phyloP scores from a whole-genome alignment of 2,797 vertebrate genomes.

The Leuciscus waleckii region DNA sequence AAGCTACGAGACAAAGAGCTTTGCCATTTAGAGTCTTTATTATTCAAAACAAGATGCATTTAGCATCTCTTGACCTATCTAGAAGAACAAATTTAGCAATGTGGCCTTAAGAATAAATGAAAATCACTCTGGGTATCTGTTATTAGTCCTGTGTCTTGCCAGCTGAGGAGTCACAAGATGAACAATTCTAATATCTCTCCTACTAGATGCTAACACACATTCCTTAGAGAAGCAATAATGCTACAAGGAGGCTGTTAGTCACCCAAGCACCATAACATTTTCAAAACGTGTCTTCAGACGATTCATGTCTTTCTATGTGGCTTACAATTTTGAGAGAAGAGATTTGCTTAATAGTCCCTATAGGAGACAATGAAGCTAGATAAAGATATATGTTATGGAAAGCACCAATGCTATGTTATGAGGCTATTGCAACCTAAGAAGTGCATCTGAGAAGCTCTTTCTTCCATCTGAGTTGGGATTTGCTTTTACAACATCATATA shows the following conservation, averaged over 20 bases:
- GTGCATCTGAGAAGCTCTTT: not conserved
- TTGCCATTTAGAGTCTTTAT: not conserved
- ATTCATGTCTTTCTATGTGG: not conserved
- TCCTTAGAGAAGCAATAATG: slow-evolving; percentile 40
- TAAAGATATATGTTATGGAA: not conserved
- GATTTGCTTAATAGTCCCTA: slow-evolving; percentile 3
- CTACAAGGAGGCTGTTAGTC: slow-evolving; percentile 24
- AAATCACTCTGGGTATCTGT: not conserved
- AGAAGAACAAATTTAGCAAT: not conserved
- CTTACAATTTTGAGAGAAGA: not conserved
- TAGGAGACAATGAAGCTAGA: not conserved
- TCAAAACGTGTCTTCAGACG: not conserved
- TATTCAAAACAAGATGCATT: not conserved
- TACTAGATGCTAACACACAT: slow-evolving; percentile 22
- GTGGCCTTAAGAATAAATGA: not conserved
- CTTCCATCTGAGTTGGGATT: not conserved
- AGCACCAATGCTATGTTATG: not conserved
- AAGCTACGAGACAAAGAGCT: not conserved
- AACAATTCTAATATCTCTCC: slow-evolving; percentile 42
- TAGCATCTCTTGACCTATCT: no score
- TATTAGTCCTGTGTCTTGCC: not conserved
- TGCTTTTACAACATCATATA: not conserved
- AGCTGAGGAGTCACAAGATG: slow-evolving; percentile 41
- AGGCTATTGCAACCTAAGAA: not conserved
- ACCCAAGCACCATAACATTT: slow-evolving; percentile 1